Evolutionary conservation across 2,888 invertebrate species (phyloP).

Genomic region (Lysandra coridon): DNA sequence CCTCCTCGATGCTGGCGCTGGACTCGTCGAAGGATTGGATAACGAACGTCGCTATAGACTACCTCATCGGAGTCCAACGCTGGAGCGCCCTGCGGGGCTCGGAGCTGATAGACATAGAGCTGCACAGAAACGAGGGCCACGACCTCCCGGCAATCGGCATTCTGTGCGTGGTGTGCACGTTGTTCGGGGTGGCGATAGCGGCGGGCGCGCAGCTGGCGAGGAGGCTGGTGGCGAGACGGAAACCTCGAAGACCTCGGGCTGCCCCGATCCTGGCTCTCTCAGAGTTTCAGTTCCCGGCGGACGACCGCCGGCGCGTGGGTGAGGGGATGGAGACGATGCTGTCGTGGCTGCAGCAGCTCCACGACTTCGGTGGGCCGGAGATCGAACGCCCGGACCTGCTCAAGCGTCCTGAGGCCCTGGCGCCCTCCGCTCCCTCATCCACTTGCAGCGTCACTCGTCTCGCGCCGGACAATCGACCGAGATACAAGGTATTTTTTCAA

Average conservation of each 20-base stretch:
- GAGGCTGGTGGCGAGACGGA: constrained; percentile 35
- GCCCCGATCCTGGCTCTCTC: constrained; percentile 48
- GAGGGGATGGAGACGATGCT: constrained; percentile 93
- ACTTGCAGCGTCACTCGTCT: constrained; percentile 72
- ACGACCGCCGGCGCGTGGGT: constrained; percentile 61
- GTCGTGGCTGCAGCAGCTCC: constrained; percentile 90
- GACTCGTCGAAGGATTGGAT: constrained; percentile 30
- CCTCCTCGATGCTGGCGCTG: neutral
- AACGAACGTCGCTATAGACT: constrained; percentile 30
- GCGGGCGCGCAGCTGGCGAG: constrained; percentile 38
- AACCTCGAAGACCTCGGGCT: constrained; percentile 46
- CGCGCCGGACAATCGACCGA: constrained; percentile 84
- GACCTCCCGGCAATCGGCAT: constrained; percentile 37
- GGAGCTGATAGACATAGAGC: constrained; percentile 25
- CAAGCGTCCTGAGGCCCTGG: constrained; percentile 82
- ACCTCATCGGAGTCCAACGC: neutral
- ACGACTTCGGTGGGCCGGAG: constrained; percentile 91
- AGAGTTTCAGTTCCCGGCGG: constrained; percentile 56
- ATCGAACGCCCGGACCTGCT: constrained; percentile 92
- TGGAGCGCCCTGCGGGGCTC: constrained; percentile 28
- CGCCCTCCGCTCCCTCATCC: constrained; percentile 74
- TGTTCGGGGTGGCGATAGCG: constrained; percentile 40
- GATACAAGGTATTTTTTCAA: constrained; percentile 86
- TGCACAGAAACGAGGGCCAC: constrained; percentile 31
- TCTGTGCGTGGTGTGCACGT: constrained; percentile 38